phyloP scores from a whole-genome alignment of 2,888 invertebrate genomes.

The Therioaphis trifolii region DNA sequence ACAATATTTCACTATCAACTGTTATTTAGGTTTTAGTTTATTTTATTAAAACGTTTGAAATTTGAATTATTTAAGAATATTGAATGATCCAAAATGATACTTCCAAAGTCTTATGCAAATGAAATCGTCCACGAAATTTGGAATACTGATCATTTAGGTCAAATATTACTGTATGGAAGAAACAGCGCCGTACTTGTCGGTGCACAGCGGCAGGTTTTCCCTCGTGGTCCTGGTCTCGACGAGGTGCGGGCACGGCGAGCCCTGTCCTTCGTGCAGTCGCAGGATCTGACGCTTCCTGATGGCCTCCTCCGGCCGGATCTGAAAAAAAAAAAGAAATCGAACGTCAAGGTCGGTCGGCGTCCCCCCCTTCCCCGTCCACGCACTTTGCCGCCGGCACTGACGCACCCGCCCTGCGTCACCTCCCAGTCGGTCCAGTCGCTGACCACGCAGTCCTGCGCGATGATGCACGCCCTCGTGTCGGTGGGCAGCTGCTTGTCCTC shows the following conservation, averaged over 20 bases:
- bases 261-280: slow-evolving; percentile 68
- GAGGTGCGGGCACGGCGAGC: slow-evolving; percentile 69
- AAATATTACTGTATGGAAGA: no score
- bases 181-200: slow-evolving; percentile 67
- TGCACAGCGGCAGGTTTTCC: slow-evolving; percentile 68
- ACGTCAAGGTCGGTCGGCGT: no score
- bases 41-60: no score
- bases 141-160: no score
- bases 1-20: no score
- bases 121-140: no score
- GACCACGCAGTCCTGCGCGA: slow-evolving; percentile 72
- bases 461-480: slow-evolving; percentile 70
- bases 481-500: slow-evolving; percentile 63
- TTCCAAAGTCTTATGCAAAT: no score
- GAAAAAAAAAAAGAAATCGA: background rate
- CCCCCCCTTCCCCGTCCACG: no score
- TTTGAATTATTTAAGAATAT: no score
- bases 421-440: slow-evolving; percentile 75
- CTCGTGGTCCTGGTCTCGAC: slow-evolving; percentile 68
- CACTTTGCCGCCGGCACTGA: slow-evolving; percentile 68
- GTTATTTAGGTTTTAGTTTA: no score
- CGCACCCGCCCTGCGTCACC: slow-evolving; percentile 72
- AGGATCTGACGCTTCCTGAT: slow-evolving; percentile 68
- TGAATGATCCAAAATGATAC: no score
- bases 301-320: slow-evolving; percentile 68